A percentile compares a stretch with the other conserved stretches of the same genome.
Evolutionary conservation across 2,797 vertebrate species (phyloP).

Genomic region (Parambassis ranga): DNA sequence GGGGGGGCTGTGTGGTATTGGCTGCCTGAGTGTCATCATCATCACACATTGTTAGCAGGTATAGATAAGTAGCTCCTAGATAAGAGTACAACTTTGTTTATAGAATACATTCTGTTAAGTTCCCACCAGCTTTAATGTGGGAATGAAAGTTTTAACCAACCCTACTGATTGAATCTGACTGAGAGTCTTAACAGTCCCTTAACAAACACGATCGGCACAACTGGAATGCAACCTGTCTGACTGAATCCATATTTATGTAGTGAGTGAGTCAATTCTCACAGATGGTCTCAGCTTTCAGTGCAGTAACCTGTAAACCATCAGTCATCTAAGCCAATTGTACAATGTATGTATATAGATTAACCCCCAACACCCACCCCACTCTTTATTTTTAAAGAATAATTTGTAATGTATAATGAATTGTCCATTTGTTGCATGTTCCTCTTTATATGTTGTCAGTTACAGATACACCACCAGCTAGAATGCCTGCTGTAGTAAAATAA

Average conservation of each 20-base stretch:
- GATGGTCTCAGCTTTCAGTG: no score
- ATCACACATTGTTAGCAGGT: background rate
- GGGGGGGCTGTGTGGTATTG: background rate
- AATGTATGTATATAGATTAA: no score
- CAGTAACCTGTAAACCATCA: no score
- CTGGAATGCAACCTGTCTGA: constrained; percentile 34
- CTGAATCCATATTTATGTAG: background rate
- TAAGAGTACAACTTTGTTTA: background rate
- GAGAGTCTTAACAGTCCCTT: background rate
- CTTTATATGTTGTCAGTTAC: background rate
- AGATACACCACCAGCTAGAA: background rate
- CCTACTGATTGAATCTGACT: background rate
- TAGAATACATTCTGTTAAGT: background rate
- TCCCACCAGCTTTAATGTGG: background rate
- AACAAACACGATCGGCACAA: background rate
- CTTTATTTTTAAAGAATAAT: no score
- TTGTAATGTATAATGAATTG: background rate
- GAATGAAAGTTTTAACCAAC: background rate
- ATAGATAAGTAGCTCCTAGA: background rate
- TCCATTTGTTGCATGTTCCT: background rate
- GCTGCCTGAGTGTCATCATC: no score
- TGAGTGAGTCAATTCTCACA: background rate
- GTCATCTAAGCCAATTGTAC: no score
- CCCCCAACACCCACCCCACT: no score
- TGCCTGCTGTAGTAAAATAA: background rate